These are phyloP conservation scores for Eufriesea mexicana DNA, from an alignment of 1,140 invertebrate genomes.

Conservation along the genomic window DNA sequence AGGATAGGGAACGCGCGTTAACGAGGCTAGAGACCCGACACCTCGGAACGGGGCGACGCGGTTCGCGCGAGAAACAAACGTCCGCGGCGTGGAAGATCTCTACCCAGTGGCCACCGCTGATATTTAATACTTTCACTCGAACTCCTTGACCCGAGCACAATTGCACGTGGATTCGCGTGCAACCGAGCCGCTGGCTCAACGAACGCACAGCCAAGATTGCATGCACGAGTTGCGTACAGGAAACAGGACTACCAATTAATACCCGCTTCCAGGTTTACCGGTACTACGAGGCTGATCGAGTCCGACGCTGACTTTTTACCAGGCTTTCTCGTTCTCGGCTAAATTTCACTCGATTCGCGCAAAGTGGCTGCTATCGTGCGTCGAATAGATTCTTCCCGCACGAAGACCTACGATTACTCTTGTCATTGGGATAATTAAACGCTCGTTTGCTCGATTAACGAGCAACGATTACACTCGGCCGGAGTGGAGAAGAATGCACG, in stretches of 20 bases:
- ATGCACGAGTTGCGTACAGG: slow-evolving; percentile 48
- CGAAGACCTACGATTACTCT: not conserved
- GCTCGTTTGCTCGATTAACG: not conserved
- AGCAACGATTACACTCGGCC: not conserved
- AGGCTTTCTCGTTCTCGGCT: not conserved
- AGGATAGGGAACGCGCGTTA: not conserved
- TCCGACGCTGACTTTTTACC: not conserved
- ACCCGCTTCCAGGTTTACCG: slow-evolving; percentile 28
- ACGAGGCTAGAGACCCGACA: not conserved
- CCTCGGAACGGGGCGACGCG: not conserved
- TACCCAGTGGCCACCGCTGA: slow-evolving; percentile 65
- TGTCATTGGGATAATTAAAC: not conserved
- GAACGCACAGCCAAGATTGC: not conserved
- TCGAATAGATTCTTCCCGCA: not conserved
- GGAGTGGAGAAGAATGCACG: not conserved
- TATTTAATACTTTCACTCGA: slow-evolving; percentile 80
- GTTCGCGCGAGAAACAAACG: slow-evolving; percentile 17
- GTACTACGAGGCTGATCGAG: not conserved
- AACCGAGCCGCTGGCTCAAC: not conserved
- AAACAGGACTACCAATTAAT: slow-evolving; percentile 43
- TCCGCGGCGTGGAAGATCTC: slow-evolving; percentile 54
- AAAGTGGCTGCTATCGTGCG: no score
- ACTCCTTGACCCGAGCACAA: slow-evolving; percentile 77
- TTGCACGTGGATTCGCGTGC: slow-evolving; percentile 59
- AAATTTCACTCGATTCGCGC: slow-evolving; percentile 1